Conservation (phyloP, 2,113 vertebrate genomes). For the Egretta garzetta region DNA sequence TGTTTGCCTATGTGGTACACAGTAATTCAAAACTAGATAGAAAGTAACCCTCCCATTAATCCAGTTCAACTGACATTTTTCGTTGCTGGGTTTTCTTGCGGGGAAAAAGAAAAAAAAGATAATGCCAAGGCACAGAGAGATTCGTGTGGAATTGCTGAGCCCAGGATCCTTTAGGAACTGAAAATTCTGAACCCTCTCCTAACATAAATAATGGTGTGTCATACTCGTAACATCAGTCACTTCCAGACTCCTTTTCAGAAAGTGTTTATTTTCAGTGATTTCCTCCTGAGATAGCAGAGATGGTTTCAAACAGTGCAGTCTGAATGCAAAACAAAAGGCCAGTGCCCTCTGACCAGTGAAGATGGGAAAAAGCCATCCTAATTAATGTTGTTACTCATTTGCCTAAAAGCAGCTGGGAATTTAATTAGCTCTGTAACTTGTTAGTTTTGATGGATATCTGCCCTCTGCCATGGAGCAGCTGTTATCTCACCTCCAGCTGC, state of each 20-base stretch:
- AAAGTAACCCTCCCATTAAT: not conserved
- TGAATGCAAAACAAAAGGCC: slow-evolving; percentile 2
- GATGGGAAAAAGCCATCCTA: not conserved
- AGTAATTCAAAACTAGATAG: not conserved
- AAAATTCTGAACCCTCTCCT: not conserved
- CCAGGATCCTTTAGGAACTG: not conserved
- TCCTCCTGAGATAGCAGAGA: not conserved
- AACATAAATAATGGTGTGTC: not conserved
- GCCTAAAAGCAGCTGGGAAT: slow-evolving; percentile 43
- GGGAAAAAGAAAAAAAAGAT: no score
- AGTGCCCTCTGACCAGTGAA: not conserved
- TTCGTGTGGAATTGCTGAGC: not conserved
- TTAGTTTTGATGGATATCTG: slow-evolving; percentile 49
- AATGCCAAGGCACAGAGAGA: not conserved
- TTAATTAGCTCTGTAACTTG: slow-evolving; percentile 29
- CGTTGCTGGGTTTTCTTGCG: not conserved
- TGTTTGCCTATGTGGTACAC: not conserved
- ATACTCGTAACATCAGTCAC: not conserved
- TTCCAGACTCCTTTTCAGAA: not conserved
- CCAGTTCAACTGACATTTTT: not conserved
- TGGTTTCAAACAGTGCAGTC: not conserved
- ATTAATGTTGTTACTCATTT: not conserved
- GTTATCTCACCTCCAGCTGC: slow-evolving; percentile 13
- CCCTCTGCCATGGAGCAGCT: not conserved
- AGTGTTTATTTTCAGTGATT: not conserved